Conservation (phyloP, 2,113 vertebrate species). For the Delphinapterus leucas region DNA sequence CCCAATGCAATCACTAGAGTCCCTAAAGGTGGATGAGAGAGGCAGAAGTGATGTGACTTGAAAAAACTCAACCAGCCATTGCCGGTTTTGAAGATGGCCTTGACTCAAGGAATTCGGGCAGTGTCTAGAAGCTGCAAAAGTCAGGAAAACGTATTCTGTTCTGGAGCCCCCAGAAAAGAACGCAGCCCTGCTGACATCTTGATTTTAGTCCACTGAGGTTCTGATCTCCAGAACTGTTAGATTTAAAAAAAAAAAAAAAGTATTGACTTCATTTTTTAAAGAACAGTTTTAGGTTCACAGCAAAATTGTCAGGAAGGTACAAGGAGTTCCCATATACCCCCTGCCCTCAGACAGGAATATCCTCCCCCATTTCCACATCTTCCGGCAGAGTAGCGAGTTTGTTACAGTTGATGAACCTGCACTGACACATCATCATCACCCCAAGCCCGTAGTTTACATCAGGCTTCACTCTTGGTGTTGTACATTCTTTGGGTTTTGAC, state of each 20-base stretch:
- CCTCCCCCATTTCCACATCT: not conserved
- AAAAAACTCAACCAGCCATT: not conserved
- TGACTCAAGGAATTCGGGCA: not conserved
- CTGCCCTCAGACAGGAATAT: not conserved
- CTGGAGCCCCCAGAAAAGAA: not conserved
- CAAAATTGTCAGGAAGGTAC: not conserved
- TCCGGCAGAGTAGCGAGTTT: not conserved
- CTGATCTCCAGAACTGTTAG: not conserved
- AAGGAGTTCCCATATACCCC: not conserved
- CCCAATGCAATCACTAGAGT: not conserved
- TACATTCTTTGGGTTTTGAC: too few species aligned
- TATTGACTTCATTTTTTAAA: not conserved
- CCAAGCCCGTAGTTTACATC: too few species aligned
- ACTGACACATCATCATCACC: not conserved
- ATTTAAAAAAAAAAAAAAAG: not conserved
- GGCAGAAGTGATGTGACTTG: not conserved
- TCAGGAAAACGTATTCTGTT: not conserved
- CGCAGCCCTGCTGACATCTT: not conserved
- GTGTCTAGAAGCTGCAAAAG: not conserved
- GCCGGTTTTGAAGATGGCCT: not conserved
- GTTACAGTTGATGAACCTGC: not conserved
- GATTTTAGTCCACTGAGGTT: not conserved
- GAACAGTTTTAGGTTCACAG: not conserved
- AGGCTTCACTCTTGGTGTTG: too few species aligned
- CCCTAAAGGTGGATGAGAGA: not conserved